Conservation (phyloP, 2,888 invertebrate species). For the Griposia aprilina region DNA sequence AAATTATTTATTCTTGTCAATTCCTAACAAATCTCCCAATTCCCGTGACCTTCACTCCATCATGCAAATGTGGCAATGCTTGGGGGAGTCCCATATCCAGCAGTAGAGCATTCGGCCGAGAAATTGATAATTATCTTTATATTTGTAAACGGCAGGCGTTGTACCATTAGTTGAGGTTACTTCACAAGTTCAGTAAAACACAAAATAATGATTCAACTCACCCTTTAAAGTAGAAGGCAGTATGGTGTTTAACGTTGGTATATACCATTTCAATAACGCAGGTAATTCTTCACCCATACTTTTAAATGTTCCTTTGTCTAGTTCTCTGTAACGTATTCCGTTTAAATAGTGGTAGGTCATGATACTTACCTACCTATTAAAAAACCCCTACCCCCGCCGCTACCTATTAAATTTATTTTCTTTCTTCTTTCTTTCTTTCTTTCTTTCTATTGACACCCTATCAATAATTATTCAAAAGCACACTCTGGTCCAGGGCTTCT, state of each 20-base stretch:
- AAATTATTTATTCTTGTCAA: neutral
- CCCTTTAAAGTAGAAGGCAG: neutral
- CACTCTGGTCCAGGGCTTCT: no score
- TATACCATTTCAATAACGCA: neutral
- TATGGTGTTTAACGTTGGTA: no score
- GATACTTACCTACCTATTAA: neutral
- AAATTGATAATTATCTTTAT: neutral
- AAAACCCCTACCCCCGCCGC: no score
- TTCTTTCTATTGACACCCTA: no score
- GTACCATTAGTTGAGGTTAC: neutral
- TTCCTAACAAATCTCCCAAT: neutral
- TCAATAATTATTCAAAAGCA: no score
- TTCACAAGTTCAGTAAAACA: neutral
- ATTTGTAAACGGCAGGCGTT: neutral
- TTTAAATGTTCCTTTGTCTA: neutral
- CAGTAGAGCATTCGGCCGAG: neutral
- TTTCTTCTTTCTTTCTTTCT: no score
- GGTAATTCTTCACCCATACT: neutral
- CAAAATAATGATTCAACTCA: neutral
- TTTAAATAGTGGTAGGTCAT: neutral
- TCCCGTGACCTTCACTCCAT: neutral
- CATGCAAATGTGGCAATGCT: neutral
- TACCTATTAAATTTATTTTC: no score
- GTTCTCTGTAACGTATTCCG: neutral
- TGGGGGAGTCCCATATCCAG: neutral